Percentiles rank a stretch among this genome's conserved stretches.
phyloP scores from a whole-genome alignment of 2,888 invertebrate genomes.

The Dryomyza anilis region DNA sequence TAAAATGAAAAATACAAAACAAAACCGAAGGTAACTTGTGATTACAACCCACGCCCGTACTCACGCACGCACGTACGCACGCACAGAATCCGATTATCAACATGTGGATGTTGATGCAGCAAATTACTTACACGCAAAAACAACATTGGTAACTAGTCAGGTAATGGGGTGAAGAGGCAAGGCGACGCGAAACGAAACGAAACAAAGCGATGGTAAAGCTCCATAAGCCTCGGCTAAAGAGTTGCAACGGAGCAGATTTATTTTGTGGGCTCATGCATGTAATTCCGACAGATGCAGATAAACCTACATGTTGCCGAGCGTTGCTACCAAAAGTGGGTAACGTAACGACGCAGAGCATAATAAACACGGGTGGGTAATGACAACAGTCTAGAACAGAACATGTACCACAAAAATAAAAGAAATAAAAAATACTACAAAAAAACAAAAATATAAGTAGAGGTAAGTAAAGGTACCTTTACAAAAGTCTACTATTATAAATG shows the following conservation, averaged over 20 bases:
- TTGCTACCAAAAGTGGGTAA: neutral
- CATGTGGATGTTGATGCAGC: slow-evolving; percentile 26
- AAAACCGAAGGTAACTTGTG: slow-evolving; percentile 5
- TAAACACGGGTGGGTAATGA: neutral
- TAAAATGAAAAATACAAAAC: neutral
- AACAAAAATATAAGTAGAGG: too few relatives aligned
- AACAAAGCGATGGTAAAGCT: too few relatives aligned
- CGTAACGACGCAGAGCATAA: neutral
- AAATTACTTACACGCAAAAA: slow-evolving; percentile 29
- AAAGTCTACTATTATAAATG: too few relatives aligned
- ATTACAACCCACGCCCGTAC: slow-evolving; percentile 14
- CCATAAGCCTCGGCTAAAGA: too few relatives aligned
- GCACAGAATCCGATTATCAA: slow-evolving; percentile 28
- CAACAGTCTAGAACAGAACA: too few relatives aligned
- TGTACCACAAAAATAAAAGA: too few relatives aligned
- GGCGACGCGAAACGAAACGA: too few relatives aligned
- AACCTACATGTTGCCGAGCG: neutral
- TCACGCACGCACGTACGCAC: too few relatives aligned
- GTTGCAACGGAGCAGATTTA: neutral
- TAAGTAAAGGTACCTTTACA: too few relatives aligned
- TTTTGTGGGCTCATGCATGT: neutral
- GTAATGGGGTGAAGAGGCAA: neutral
- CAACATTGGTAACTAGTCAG: neutral
- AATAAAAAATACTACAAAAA: too few relatives aligned
- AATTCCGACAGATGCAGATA: slow-evolving; percentile 8